These are phyloP conservation scores for Diacarnus erythraeanus DNA, from an alignment of 37 sponge, comb jelly and placozoan genomes.

Conservation along the genomic window DNA sequence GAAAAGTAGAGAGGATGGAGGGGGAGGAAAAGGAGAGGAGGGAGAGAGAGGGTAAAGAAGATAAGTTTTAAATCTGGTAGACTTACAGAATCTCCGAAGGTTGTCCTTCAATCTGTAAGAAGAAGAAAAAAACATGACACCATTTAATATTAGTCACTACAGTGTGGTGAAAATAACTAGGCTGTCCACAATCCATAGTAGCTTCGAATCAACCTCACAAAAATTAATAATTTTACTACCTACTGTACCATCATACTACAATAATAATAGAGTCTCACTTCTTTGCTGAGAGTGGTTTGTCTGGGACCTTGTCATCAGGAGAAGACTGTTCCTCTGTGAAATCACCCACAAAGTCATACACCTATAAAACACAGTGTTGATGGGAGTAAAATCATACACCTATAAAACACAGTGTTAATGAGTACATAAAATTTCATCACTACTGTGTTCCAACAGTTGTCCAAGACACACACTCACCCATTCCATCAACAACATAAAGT, in stretches of 20 bases:
- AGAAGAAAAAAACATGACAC: background rate
- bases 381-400: background rate
- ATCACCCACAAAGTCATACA: constrained; percentile 55
- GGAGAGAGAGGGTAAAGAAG: background rate
- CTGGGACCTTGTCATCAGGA: background rate
- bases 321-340: constrained; percentile 43
- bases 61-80: background rate
- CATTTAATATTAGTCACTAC: background rate
- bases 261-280: too few relatives aligned
- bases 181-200: too few relatives aligned
- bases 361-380: too few relatives aligned
- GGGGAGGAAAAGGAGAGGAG: background rate
- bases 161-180: too few relatives aligned
- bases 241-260: too few relatives aligned
- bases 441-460: too few relatives aligned
- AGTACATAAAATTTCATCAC: background rate
- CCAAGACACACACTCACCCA: too few relatives aligned
- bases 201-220: too few relatives aligned
- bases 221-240: too few relatives aligned
- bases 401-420: background rate
- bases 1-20: background rate
- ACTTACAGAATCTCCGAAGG: constrained; percentile 42
- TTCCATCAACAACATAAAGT: background rate
- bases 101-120: constrained; percentile 58
- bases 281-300: constrained; percentile 41